A percentile compares a stretch with the other conserved stretches of the same genome.
phyloP scores from a whole-genome alignment of 1,140 invertebrate species.

The Epicauta chinensis region DNA sequence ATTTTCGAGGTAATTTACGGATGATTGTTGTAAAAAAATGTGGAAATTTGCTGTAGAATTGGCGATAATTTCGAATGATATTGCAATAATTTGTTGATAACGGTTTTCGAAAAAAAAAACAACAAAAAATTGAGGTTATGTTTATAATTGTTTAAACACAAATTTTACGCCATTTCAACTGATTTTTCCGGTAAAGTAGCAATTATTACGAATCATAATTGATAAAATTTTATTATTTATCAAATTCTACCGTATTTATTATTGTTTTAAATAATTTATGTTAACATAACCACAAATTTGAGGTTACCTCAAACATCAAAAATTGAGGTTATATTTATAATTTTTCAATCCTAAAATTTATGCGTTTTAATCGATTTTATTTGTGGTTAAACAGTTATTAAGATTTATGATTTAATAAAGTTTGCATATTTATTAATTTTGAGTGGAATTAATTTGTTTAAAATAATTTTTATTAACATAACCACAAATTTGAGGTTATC shows the following conservation, averaged over 20 bases:
- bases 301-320: no score
- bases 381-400: no score
- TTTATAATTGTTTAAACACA: background rate
- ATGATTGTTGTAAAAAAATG: slow-evolving; percentile 1
- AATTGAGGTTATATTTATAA: no score
- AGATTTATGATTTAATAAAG: no score
- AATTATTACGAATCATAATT: no score
- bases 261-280: background rate
- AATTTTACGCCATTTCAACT: background rate
- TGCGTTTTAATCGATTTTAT: no score
- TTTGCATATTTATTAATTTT: no score
- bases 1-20: slow-evolving; percentile 53
- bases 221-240: no score
- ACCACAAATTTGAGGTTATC: slow-evolving; percentile 9
- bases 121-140: slow-evolving; percentile 5
- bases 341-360: no score
- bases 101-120: background rate
- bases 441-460: no score
- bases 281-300: slow-evolving; percentile 1
- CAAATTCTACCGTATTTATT: no score
- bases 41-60: slow-evolving; percentile 1
- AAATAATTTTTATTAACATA: background rate
- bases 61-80: background rate
- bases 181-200: no score
- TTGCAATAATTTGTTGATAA: background rate